Base-by-base conservation (phyloP, 2,888 invertebrate genomes). In the Cylloceria caligata region DNA sequence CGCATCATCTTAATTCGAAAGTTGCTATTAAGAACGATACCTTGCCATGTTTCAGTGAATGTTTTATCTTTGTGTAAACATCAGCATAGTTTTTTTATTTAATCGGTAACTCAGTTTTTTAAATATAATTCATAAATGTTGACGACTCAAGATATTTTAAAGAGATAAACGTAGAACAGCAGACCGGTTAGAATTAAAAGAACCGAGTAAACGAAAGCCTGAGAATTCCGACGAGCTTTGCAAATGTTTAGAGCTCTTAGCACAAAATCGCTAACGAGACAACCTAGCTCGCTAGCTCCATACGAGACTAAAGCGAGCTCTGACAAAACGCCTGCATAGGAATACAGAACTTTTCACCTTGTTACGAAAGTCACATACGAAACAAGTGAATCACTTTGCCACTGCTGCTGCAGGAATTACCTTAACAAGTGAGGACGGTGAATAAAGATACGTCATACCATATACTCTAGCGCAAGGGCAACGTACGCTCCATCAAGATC, bases 251-350 rank as follows among this genome's bases (percentile, higher is more conserved):
- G 74, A 60, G 64, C 65, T 69, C 69, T 81, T 81, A 73, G 74
- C 74, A 52, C 64, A 49, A 71, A 64, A 74, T 73, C 78, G 81
- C 74, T 81, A 81, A 78, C 65, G 78, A 81, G 74, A 65, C 69
- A 45, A 24, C 7, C 36, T 68, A 39, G 36, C 80, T n/a, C 47
- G 3, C 4, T 16, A 24, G 11, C 11, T 36, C 34, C 69, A 57
- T 73, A 78, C 65, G 42, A 39, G 65, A 78, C 21, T 69, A 57
- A 65, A 68, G 45, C 36, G 72, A 81, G 62, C 24, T 30, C 55
- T 45, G 16, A 30, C 36, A 16, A 52, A 45, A 47, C n/a, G 42
- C 19, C 30, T 11, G 57, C 52, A 52, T 30, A 16, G 16, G 55
- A 74, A 36, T 9, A 67, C 55, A 42, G 55, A 73, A 74, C 52